phyloP scores from a whole-genome alignment of 2,888 invertebrate genomes.

The Scaptomyza parva region DNA sequence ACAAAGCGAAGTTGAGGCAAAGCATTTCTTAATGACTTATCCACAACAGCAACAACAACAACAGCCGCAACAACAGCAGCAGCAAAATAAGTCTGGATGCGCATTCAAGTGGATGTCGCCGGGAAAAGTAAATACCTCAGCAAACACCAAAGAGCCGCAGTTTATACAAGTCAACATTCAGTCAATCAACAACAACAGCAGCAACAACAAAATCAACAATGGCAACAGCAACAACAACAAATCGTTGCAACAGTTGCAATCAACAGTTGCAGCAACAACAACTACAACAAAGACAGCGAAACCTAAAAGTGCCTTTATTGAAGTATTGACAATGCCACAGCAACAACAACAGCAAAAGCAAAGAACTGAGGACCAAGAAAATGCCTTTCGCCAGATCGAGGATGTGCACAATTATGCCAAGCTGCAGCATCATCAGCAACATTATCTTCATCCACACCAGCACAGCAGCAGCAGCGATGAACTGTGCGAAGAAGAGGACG shows the following conservation, averaged over 20 bases:
- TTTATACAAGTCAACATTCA: conserved; percentile 40
- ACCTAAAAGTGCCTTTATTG: conserved; percentile 73
- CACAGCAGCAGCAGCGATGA: conserved; percentile 70
- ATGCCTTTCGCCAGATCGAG: conserved; percentile 84
- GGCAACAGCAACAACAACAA: conserved; percentile 25
- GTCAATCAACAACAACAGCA: conserved; percentile 34
- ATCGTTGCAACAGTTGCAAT: conserved; percentile 21
- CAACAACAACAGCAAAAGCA: conserved; percentile 52
- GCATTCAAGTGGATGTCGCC: conserved; percentile 45
- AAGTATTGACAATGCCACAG: conserved; percentile 35
- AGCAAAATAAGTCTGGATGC: conserved; percentile 23
- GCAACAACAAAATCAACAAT: conserved; percentile 20
- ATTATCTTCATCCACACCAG: conserved; percentile 27
- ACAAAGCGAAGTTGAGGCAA: conserved; percentile 42
- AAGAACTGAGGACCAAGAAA: conserved; percentile 83
- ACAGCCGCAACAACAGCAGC: conserved; percentile 13
- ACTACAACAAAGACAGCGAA: conserved; percentile 37
- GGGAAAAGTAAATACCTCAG: conserved; percentile 53
- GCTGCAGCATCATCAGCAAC: conserved; percentile 67
- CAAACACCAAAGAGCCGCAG: conserved; percentile 52
- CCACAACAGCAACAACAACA: conserved; percentile 33
- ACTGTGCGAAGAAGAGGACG: conserved; percentile 62
- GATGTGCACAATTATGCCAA: conserved; percentile 85
- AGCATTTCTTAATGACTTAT: conserved; percentile 45
- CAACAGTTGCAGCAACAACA: conserved; percentile 16